These are phyloP conservation scores for Papilio polyxenes DNA, from an alignment of 1,140 invertebrate genomes.

Conservation along the genomic window DNA sequence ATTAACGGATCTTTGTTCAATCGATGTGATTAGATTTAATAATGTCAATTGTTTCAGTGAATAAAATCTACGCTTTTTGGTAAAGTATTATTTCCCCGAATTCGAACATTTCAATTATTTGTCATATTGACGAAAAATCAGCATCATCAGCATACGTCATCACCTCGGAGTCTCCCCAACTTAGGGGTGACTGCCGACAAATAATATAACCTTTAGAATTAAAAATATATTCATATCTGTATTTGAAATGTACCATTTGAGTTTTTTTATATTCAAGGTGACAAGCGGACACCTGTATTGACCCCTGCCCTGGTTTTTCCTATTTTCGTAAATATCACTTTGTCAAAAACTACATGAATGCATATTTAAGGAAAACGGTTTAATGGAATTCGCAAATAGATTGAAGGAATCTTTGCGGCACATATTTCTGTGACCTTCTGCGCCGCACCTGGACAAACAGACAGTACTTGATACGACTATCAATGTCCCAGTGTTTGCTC, in stretches of 20 bases:
- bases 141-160: no score
- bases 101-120: neutral
- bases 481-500: slow-evolving; percentile 14
- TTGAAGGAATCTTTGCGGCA: slow-evolving; percentile 9
- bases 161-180: no score
- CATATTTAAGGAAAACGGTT: slow-evolving; percentile 11
- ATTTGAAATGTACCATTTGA: no score
- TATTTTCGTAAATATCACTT: neutral
- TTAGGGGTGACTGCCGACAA: neutral
- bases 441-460: slow-evolving; percentile 29
- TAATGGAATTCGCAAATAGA: slow-evolving; percentile 1
- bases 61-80: neutral
- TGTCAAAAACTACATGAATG: neutral
- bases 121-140: neutral
- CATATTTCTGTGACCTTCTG: slow-evolving; percentile 19
- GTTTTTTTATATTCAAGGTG: no score
- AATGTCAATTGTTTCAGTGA: neutral
- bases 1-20: neutral
- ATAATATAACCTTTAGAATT: neutral
- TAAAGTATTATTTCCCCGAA: neutral
- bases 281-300: no score
- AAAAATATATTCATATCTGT: neutral
- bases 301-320: neutral
- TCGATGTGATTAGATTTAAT: neutral
- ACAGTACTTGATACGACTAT: neutral